Evolutionary conservation across 2,888 invertebrate genomes (phyloP).

Genomic region (Mystacides longicornis): DNA sequence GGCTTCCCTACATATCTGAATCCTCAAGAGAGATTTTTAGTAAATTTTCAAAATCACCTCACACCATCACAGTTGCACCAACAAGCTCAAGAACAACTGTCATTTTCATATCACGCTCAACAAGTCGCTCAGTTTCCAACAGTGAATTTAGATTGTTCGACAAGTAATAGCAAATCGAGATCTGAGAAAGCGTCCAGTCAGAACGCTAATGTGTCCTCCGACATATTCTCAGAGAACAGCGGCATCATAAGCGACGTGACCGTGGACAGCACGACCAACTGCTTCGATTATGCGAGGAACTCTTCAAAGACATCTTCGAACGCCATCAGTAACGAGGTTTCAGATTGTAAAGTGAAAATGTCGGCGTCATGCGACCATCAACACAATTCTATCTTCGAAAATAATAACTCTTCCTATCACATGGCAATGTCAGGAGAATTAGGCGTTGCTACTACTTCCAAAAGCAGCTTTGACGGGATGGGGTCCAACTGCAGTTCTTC

Average conservation of each 20-base stretch:
- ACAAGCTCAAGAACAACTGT: constrained; percentile 23
- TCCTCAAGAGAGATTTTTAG: constrained; percentile 35
- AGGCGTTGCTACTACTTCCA: constrained; percentile 17
- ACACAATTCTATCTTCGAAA: constrained; percentile 38
- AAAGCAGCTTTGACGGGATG: constrained; percentile 30
- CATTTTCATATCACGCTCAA: constrained; percentile 24
- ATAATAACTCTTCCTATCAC: constrained; percentile 40
- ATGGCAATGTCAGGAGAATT: constrained; percentile 35
- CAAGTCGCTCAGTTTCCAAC: constrained; percentile 21
- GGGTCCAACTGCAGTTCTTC: constrained; percentile 32
- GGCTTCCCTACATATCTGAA: constrained; percentile 48
- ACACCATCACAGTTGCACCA: constrained; percentile 24
- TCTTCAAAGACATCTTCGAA: constrained; percentile 7
- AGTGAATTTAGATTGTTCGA: constrained; percentile 20
- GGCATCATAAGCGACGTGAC: constrained; percentile 21
- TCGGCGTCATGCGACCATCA: constrained; percentile 23
- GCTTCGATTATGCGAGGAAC: constrained; percentile 22
- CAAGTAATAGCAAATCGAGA: constrained; percentile 12
- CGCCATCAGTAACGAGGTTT: constrained; percentile 11
- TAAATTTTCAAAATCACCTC: constrained; percentile 30
- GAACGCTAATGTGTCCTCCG: constrained; percentile 3
- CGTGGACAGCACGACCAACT: constrained; percentile 22
- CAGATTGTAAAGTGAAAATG: constrained; percentile 25
- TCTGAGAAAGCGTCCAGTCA: constrained; percentile 10
- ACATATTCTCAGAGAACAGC: constrained; percentile 19